A percentile compares a stretch with the other conserved stretches of the same genome.
These are phyloP conservation scores for Saccopteryx bilineata DNA, from an alignment of 2,113 vertebrate species.

Conservation along the genomic window DNA sequence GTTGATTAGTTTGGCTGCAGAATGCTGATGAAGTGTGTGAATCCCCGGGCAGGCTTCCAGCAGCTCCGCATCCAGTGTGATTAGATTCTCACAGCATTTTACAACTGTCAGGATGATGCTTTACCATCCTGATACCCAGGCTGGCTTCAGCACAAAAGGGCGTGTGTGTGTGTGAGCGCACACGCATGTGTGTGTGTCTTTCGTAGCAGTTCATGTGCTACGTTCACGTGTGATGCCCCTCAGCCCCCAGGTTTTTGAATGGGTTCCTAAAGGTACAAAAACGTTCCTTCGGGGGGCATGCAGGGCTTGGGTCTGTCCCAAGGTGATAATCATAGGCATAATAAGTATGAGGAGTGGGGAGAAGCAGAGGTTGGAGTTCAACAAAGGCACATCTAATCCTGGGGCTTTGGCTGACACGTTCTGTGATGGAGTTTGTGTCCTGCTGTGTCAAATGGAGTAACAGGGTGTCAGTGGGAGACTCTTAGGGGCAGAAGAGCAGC, in stretches of 20 bases:
- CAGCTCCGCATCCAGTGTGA: conserved; percentile 55
- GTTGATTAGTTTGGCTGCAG: conserved; percentile 73
- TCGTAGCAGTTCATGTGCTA: not conserved
- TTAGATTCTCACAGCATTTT: conserved; percentile 58
- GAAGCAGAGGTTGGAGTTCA: not conserved
- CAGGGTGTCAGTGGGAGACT: not conserved
- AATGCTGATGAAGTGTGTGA: conserved; percentile 53
- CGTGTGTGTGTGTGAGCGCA: not conserved
- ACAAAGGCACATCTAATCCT: not conserved
- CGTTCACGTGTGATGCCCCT: not conserved
- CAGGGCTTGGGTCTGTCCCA: not conserved
- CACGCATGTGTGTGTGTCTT: not conserved
- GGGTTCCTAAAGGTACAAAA: not conserved
- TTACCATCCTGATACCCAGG: conserved; percentile 11
- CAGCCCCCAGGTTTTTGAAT: not conserved
- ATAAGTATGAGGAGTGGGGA: not conserved
- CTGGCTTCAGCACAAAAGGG: not conserved
- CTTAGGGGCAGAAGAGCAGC: not conserved
- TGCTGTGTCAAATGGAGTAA: not conserved
- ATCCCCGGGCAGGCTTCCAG: conserved; percentile 73
- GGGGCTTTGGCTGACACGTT: not conserved
- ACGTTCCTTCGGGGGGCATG: not conserved
- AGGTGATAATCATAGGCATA: not conserved
- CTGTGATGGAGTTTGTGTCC: not conserved
- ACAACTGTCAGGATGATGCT: conserved; percentile 59